Conservation (phyloP, 2,888 invertebrate species). For the Trissolcus japonicus region DNA sequence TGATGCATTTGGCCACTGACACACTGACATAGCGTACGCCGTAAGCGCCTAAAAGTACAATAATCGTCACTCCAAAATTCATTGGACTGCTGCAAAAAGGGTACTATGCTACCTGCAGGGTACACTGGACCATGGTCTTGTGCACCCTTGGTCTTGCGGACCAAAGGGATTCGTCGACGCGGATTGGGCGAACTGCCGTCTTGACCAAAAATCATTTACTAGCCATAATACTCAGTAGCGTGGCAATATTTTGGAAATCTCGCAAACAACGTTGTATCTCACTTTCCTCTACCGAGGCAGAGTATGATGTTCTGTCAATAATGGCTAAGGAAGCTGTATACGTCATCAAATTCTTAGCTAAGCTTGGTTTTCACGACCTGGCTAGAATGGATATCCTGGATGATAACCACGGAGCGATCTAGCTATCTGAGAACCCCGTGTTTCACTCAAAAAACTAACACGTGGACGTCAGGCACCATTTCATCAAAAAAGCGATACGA, state of each 20-base stretch:
- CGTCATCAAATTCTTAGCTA: neutral
- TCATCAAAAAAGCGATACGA: no score
- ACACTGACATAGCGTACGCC: neutral
- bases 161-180: neutral
- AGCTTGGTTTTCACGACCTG: neutral
- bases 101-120: neutral
- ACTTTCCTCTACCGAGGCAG: neutral
- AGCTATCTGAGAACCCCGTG: neutral
- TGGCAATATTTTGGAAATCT: neutral
- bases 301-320: neutral
- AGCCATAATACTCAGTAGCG: no score
- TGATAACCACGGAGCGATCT: neutral
- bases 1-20: neutral
- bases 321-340: neutral
- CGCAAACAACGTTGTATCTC: neutral
- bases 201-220: neutral
- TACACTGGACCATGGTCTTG: neutral
- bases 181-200: slow-evolving; percentile 7
- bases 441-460: no score
- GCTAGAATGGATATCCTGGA: neutral
- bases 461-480: no score
- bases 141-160: no score
- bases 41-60: slow-evolving; percentile 2
- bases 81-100: slow-evolving; percentile 1
- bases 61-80: neutral